A percentile compares a stretch with the other conserved stretches of the same genome.
phyloP scores from a whole-genome alignment of 1,140 invertebrate species.

The Dendrolimus kikuchii region DNA sequence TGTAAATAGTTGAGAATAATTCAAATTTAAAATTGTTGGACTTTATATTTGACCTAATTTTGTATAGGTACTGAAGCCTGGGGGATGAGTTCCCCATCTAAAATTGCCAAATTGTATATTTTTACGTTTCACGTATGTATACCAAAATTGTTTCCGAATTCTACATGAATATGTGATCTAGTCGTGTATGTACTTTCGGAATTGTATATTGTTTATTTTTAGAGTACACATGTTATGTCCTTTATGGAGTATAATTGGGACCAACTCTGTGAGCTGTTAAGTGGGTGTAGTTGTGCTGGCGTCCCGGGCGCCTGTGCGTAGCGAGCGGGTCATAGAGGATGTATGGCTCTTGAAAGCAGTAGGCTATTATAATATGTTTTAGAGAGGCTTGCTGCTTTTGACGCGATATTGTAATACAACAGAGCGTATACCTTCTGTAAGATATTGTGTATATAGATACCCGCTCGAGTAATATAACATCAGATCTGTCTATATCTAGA shows the following conservation, averaged over 20 bases:
- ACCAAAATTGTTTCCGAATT: slow-evolving; percentile 70
- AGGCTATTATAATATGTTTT: slow-evolving; percentile 67
- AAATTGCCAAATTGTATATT: slow-evolving; percentile 61
- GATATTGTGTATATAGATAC: slow-evolving; percentile 29
- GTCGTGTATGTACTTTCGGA: slow-evolving; percentile 72
- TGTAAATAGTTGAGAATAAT: slow-evolving; percentile 50
- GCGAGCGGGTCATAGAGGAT: slow-evolving; percentile 36
- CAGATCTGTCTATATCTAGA: slow-evolving; percentile 48
- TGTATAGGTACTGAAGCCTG: slow-evolving; percentile 24
- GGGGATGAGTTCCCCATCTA: slow-evolving; percentile 24
- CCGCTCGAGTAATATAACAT: slow-evolving; percentile 42
- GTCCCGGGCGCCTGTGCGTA: slow-evolving; percentile 6
- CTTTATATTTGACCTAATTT: slow-evolving; percentile 23
- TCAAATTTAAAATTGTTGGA: slow-evolving; percentile 28
- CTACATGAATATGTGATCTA: slow-evolving; percentile 71
- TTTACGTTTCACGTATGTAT: slow-evolving; percentile 49
- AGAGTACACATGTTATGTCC: slow-evolving; percentile 50
- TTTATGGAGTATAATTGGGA: slow-evolving; percentile 59
- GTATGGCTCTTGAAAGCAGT: slow-evolving; percentile 54
- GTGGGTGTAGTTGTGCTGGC: slow-evolving; percentile 7
- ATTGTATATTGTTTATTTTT: slow-evolving; percentile 68
- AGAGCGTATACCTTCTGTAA: slow-evolving; percentile 41
- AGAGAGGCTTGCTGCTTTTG: slow-evolving; percentile 57
- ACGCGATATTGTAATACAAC: slow-evolving; percentile 50
- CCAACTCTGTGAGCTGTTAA: slow-evolving; percentile 58